Evolutionary conservation across 2,113 vertebrate species (phyloP), one percentile per base, ranked within the genome.

Genomic region (Corythaeola cristata): DNA sequence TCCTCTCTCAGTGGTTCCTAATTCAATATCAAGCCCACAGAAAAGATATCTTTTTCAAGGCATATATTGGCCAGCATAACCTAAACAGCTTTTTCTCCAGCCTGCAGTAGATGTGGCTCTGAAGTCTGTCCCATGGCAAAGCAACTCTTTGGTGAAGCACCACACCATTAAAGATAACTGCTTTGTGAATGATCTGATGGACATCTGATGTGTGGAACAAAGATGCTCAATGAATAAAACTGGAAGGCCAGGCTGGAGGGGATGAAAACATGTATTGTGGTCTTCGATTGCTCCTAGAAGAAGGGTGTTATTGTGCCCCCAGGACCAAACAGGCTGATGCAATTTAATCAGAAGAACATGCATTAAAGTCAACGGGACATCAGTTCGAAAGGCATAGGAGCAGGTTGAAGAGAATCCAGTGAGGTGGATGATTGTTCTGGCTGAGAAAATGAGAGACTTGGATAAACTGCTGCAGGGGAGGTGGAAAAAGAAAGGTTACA

Each of bases 331-430:
- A 52, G 11, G 26, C 37, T 23, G 28, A 30, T 50, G 18, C 9
- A 37, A 19, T 91, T 56, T 24, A 63, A 4, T 7, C 32, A 28
- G 4, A 62, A 62, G 30, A 78, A 45, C 8, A 26, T 22, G 11
- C 5, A 41, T 72, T 67, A 21, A 53, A 68, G 6, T 39, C 75
- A 52, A 15, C 17, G 12, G 52, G 23, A 33, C 45, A 66, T 39
- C 32, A 56, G 52, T 44, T 72, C 0, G 0, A 63, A 35, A 59
- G 20, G 5, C 37, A 64, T 4, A 47, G 26, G 28, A 52, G 14
- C 12, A 64, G 55, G 22, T 22, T 7, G 72, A 83, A 85, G 12
- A 90, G 49, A 94, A 64, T 58, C 27, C 45, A 76, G 33, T 16
- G 41, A 67, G 9, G 44, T 22, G 24, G 13, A 74, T 16, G 7